Evolutionary conservation across 2,888 invertebrate species (phyloP), one percentile per base, ranked within the genome.

Genomic region (Tromatobia lineatoria): DNA sequence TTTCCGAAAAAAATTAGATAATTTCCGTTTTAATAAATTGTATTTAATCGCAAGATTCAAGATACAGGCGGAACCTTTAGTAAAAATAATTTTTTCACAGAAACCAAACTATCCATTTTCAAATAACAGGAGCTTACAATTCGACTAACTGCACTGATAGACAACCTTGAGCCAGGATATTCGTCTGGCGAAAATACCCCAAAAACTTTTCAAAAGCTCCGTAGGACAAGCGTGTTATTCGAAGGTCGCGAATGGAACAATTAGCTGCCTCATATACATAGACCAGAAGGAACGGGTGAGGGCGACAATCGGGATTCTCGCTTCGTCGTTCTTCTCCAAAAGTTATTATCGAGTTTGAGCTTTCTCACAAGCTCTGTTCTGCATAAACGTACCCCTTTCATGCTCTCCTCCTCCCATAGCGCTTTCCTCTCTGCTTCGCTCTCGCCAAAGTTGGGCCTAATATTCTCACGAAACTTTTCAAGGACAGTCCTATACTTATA

Each of bases 261-360:
- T 84, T 84, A 81, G 81, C 73, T 11, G 81, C 73, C 15, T 75
- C 69, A 20, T 84, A 67, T 77, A 69, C 61, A 64, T 84, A 84
- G 50, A 74, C 29, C 23, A n/a, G 3, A 34, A 59, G 11, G 29
- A 29, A 18, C n/a, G 23, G 38, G 29, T 42, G 29, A 13, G 25
- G 38, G 18, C 66, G 47, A 66, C 66, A 45, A 42, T 69, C 38
- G 64, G 18, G 61, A 52, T 45, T 15, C 45, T 50, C 73, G 67
- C 69, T 50, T 47, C 42, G 52, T 74, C 64, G 50, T 78, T 70
- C 15, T 73, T 67, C 81, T 81, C 54, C 74, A 84, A 81, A 84
- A 84, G 78, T 81, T 84, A 79, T 84, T 75, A 84, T 81, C 81
- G 77, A 84, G 81, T 84, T 84, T 81, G 74, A 78, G 74, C 78